Evolutionary conservation across 1,140 invertebrate genomes (phyloP).

Genomic region (Papilio aristodemus): DNA sequence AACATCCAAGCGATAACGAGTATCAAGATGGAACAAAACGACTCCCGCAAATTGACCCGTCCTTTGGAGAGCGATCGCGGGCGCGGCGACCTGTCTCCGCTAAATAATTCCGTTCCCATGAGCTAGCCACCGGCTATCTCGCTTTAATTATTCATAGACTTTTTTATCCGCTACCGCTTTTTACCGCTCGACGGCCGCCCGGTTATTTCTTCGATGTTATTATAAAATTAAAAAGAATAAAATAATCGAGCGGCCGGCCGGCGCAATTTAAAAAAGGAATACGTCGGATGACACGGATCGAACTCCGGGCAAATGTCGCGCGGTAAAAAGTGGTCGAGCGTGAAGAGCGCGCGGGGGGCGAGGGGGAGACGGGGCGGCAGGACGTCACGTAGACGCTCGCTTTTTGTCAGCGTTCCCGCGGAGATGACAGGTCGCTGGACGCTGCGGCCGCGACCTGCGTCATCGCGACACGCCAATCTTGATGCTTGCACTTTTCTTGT

Average conservation of each 20-base stretch:
- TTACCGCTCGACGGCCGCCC: slow-evolving; percentile 69
- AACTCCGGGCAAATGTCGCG: slow-evolving; percentile 80
- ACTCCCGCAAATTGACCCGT: slow-evolving; percentile 77
- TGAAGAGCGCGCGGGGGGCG: slow-evolving; percentile 44
- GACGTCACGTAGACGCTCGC: slow-evolving; percentile 78
- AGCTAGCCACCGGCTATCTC: slow-evolving; percentile 77
- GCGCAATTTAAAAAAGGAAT: slow-evolving; percentile 78
- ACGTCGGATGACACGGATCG: slow-evolving; percentile 79
- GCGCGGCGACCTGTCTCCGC: slow-evolving; percentile 70
- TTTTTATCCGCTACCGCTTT: slow-evolving; percentile 76
- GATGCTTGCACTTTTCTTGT: slow-evolving; percentile 63
- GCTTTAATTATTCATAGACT: slow-evolving; percentile 80
- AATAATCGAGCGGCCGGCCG: slow-evolving; percentile 63
- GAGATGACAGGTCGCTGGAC: slow-evolving; percentile 79
- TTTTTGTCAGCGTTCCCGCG: slow-evolving; percentile 80
- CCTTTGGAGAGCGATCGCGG: slow-evolving; percentile 58
- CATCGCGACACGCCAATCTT: slow-evolving; percentile 56
- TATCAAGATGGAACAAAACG: slow-evolving; percentile 61
- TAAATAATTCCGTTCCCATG: slow-evolving; percentile 77
- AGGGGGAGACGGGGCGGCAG: slow-evolving; percentile 52
- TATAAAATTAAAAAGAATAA: slow-evolving; percentile 79
- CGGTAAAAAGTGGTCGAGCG: slow-evolving; percentile 77
- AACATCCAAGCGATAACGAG: slow-evolving; percentile 49
- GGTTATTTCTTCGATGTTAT: slow-evolving; percentile 60
- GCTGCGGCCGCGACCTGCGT: slow-evolving; percentile 63